Base-by-base conservation (phyloP, 2,888 invertebrate genomes). In the Calephelis perditalis region DNA sequence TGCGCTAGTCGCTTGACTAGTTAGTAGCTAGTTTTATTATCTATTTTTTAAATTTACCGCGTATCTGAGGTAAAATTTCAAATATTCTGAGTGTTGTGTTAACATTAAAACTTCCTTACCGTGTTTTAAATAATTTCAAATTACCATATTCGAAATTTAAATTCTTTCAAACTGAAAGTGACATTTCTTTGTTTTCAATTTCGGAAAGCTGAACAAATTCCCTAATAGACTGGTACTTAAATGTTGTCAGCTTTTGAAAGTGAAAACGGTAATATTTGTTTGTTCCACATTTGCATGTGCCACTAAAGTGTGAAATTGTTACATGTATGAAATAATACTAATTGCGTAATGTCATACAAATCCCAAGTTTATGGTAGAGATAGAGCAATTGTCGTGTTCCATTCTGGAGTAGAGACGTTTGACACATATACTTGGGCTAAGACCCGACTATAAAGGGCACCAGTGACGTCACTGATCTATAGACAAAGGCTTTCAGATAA, bases 221-320 rank as follows among this genome's bases (percentile, higher is more conserved):
- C 62, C 61, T 62, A 67, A 68, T 68, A 62, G 46, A 43, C 49
- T 58, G 65, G 72, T 60, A 64, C 66, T 62, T 66, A 62, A 61
- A 59, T 64, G 63, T 65, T 60, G 54, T 58, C 61, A 66, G 71
- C 70, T 54, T 45, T 45, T 61, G 76, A 80, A 83, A 84, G 87
- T 84, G 86, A 87, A 85, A 86, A 81, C 74, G 79, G 75, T 75
- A 84, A 84, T 85, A 83, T 86, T 76, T 37, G 55, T 26, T 15
- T 46, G 55, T 55, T 45, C 56, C 59, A 56, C 46, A 59, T 45
- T 44, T 44, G 10, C 26, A 49, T 35, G 9, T 35, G 49, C 26
- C 5, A 49, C 35, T 26, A 6, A 49, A 9, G 35, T 49, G 26
- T 49, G 11, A 35, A 10, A 49, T 49, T 49, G 15, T 40, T 40